Base-by-base conservation (phyloP, 2,113 vertebrate genomes). In the Carettochelys insculpta region DNA sequence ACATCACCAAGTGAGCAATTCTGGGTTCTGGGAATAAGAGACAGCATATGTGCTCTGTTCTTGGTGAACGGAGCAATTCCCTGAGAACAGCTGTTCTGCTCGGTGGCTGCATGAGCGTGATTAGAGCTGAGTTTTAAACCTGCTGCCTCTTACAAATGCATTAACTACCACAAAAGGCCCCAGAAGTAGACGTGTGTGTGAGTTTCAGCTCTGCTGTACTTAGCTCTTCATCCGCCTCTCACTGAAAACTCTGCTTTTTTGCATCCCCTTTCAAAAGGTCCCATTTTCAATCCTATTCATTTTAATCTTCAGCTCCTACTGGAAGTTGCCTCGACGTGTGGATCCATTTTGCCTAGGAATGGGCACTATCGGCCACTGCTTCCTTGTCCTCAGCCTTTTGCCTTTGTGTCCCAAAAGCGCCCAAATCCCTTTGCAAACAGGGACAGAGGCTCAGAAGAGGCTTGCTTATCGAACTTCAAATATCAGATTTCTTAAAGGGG, bases 11-110 rank as follows among this genome's bases (percentile, higher is more conserved):
- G 3, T 0, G 1, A 52, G 83, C 11, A 53, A 38, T 6, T 41
- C n/a, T 71, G n/a, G 20, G 22, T 41, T 14, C 38, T 8, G 17
- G 41, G 54, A 25, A 2, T 48, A 48, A 50, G 43, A 68, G 5
- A 5, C 16, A 0, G 0, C 6, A 9, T 48, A 3, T 71, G 16
- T 3, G 43, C 53, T 6, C 6, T 34, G 19, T 51, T 83, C 52
- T 4, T 20, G 31, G 25, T 13, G 38, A 61, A 4, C 47, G 52
- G 50, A 45, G 41, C 3, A 51, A 12, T 38, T 1, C 43, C 25
- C 65, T 4, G 20, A 53, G 52, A 53, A 53, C 52, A 53, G 20
- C 16, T 68, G 5, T 68, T 68, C 20, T 38, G n/a, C 20, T 43
- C 68, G 11, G 19, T 17, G 41, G 41, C 22, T 24, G 11, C 5